Base-by-base conservation (phyloP, 2,113 vertebrate species). In the Antechinus flavipes region DNA sequence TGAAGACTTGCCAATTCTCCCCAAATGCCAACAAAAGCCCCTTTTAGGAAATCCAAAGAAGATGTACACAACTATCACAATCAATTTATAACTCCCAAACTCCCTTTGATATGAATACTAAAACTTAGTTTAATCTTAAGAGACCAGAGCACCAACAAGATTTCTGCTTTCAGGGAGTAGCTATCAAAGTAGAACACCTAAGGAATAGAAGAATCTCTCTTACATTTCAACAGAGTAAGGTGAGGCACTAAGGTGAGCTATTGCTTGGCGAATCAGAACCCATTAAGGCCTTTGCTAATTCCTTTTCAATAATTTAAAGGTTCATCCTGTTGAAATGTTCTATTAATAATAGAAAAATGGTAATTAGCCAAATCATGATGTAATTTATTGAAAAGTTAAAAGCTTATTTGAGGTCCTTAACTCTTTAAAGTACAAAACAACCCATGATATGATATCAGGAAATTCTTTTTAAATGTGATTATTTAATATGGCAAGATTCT, bases 241-340 rank as follows among this genome's bases (percentile, higher is more conserved):
- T 61, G 47, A 25, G 25, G 50, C 55, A 27, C 47, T 92, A 27
- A 91, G 26, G 1, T 93, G 61, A 93, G 22, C 92, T 54, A 3
- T 24, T 92, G 46, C 90, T 92, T 94, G 35, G 90, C 42, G n/a
- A 46, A 24, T 95, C 47, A 50, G 46, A 95, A 91, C 55, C 94
- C 58, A 14, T 68, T 90, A 53, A 54, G 19, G 35, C 56, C 76
- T 91, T 90, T 84, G n/a, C 54, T 7, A 76, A 46, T 91, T 24
- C 54, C 94, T 94, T 94, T 53, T 92, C 84, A 93, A 54, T 91
- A 92, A 35, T 54, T 61, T 90, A 96, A 93, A 94, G 76, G 94
- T 49, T 23, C 35, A 9, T 93, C 90, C 12, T 76, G n/a, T 11
- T 91, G 35, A 92, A 35, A 26, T 76, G 50, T 95, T 94, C 42